Evolutionary conservation across 2,888 invertebrate genomes (phyloP), one percentile per base, ranked within the genome.

Genomic region (Proisotoma minuta): DNA sequence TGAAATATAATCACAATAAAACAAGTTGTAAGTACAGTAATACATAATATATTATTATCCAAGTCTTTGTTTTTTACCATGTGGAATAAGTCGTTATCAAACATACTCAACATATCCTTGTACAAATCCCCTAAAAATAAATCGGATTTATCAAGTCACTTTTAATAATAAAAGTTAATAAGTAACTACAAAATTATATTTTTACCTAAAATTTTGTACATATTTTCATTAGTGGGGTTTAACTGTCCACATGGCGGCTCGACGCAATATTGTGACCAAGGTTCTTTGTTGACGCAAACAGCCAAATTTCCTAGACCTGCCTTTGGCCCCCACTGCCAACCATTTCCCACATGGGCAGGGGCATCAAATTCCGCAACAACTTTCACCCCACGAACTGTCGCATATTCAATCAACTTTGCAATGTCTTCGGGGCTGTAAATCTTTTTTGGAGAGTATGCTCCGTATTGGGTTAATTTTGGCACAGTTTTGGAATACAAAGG

Each of bases 361-460:
- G 91, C 90, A 77, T 94, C 93, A 75, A 93, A 89, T 80, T 96
- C 96, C 0, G 95, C 43, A 73, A 96, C 76, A 12, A 96, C 87
- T 51, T 91, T 83, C 57, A 96, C 86, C 0, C 95, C 96, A 48
- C 91, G 82, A 28, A 84, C 76, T 68, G 84, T 83, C 0, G 89
- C 94, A 76, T 89, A 93, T 43, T 84, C 81, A 0, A 90, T 82
- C 56, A 95, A 78, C 10, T 78, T 78, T n/a, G 69, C 65, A 69
- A 89, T 82, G 69, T 90, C 87, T 43, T 81, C 78, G 0, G 82
- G 79, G 0, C 83, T 82, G 65, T 79, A 78, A 27, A 79, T 84
- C 79, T 91, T 87, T 0, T 82, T 81, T 40, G 87, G 84, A 0
- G 86, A 82, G 75, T 90, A 89, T 2, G 94, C 89, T 1, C 97